Conservation (phyloP, 1,140 invertebrate species). For the Diuraphis noxia region DNA sequence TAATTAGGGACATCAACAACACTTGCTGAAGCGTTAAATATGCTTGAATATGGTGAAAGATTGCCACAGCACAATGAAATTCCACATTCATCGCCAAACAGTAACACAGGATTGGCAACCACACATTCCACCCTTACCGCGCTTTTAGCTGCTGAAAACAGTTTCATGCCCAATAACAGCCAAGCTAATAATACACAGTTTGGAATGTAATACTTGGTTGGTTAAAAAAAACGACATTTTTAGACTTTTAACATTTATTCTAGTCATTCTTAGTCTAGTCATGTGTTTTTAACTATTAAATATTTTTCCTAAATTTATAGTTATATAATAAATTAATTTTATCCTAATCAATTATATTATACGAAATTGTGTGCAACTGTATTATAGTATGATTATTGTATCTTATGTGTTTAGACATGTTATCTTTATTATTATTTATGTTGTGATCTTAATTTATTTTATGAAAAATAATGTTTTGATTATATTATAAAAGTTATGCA, state of each 20-base stretch:
- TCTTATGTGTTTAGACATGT: neutral
- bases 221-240: neutral
- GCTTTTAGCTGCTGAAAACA: conserved; percentile 44
- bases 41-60: conserved; percentile 50
- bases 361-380: neutral
- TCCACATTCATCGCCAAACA: conserved; percentile 39
- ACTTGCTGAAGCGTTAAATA: conserved; percentile 43
- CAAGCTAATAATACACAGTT: conserved; percentile 34
- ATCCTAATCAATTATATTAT: neutral
- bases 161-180: conserved; percentile 30
- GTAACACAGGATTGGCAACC: conserved; percentile 40
- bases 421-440: neutral
- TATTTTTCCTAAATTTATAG: neutral
- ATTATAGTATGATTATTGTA: neutral
- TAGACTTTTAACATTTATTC: neutral
- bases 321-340: conserved; percentile 21
- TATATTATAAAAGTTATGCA: neutral
- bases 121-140: conserved; percentile 49
- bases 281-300: neutral
- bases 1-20: conserved; percentile 44
- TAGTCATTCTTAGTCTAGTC: conserved; percentile 31
- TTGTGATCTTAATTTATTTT: neutral
- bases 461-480: neutral
- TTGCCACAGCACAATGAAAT: conserved; percentile 49
- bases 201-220: conserved; percentile 32